Evolutionary conservation across 1,140 invertebrate species (phyloP).

Genomic region (Mamestra configurata): DNA sequence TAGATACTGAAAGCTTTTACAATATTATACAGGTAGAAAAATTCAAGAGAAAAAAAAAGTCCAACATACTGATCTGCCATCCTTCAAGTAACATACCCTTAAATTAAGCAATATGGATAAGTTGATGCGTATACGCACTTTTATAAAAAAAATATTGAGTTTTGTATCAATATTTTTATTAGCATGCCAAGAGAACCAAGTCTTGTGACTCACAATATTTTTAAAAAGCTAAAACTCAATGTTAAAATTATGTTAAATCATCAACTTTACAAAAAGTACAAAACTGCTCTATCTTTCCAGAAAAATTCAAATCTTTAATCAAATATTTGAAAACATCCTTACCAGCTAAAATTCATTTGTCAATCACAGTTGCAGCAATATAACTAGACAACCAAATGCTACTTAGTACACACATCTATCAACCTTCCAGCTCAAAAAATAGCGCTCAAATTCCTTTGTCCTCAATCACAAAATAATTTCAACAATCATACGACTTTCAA

Average conservation of each 20-base stretch:
- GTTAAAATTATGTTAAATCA: too few species aligned
- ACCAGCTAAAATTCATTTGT: not conserved
- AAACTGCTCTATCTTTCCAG: too few species aligned
- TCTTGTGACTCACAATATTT: too few species aligned
- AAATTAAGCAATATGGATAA: too few species aligned
- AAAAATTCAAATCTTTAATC: too few species aligned
- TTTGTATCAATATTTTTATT: not conserved
- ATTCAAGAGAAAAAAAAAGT: constrained; percentile 8
- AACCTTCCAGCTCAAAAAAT: not conserved
- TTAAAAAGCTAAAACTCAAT: too few species aligned
- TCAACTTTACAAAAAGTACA: too few species aligned
- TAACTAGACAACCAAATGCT: not conserved
- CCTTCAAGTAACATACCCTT: not conserved
- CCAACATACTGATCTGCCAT: not conserved
- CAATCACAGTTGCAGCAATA: not conserved
- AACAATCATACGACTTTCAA: not conserved
- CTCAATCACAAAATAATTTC: not conserved
- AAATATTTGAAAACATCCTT: too few species aligned
- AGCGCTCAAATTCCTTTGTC: not conserved
- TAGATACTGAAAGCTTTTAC: constrained; percentile 46
- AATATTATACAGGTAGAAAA: constrained; percentile 41
- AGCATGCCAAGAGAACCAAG: not conserved
- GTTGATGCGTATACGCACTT: too few species aligned
- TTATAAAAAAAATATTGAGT: not conserved
- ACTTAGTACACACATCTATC: not conserved